Conservation (phyloP, 2,797 vertebrate genomes). For the Chloroceryle inda region DNA sequence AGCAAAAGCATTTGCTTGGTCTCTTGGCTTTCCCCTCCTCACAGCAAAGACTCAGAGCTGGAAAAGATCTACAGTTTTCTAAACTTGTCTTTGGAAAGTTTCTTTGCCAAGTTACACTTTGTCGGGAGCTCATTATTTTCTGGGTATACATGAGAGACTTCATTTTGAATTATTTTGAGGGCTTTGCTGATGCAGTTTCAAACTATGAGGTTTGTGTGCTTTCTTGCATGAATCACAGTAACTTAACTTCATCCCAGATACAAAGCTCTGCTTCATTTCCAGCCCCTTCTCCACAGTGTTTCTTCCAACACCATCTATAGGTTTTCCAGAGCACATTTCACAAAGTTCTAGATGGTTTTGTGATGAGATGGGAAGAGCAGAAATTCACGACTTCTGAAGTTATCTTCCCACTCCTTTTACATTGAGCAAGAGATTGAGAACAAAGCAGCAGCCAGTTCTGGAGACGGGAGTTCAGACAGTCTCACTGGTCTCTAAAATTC, state of each 20-base stretch:
- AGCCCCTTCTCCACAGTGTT: not conserved
- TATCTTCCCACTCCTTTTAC: not conserved
- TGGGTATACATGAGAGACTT: conserved; percentile 70
- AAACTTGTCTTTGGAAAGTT: conserved; percentile 72
- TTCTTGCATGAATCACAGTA: conserved; percentile 27
- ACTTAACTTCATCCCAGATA: not conserved
- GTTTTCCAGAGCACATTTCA: conserved; percentile 5
- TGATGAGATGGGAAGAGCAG: not conserved
- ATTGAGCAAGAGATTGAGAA: not conserved
- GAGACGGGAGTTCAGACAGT: not conserved
- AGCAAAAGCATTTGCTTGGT: conserved; percentile 47
- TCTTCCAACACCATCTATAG: conserved; percentile 51
- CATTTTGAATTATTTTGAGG: conserved; percentile 37
- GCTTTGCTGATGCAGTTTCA: conserved; percentile 24
- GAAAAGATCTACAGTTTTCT: conserved; percentile 65
- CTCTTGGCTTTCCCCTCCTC: conserved; percentile 9
- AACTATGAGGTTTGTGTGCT: not conserved
- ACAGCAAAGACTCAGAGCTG: conserved; percentile 47
- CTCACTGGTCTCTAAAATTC: not conserved
- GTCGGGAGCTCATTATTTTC: conserved; percentile 74
- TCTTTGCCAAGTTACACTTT: conserved; percentile 78
- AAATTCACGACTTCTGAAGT: not conserved
- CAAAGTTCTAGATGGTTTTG: not conserved
- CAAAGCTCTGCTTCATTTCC: conserved; percentile 35
- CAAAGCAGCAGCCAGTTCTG: not conserved